A percentile compares a stretch with the other conserved stretches of the same genome.
Conservation (phyloP, 2,113 vertebrate genomes). For the Cinclus cinclus region DNA sequence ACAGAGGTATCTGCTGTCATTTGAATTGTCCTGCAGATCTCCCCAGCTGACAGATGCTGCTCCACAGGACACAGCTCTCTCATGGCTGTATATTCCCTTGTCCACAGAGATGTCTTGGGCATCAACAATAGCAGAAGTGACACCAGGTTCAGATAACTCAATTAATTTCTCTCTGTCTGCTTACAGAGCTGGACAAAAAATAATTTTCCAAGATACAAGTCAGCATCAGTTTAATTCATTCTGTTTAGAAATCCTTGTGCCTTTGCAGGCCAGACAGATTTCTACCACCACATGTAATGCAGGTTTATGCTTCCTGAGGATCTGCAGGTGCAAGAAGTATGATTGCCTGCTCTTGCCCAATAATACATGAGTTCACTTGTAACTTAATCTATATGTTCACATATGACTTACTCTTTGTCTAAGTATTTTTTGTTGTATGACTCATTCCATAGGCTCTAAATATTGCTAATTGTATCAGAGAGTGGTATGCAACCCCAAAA, state of each 20-base stretch:
- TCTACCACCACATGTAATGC: neutral
- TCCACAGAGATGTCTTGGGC: neutral
- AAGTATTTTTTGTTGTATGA: neutral
- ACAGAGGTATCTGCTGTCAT: neutral
- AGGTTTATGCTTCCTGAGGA: neutral
- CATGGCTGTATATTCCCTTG: neutral
- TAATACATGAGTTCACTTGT: neutral
- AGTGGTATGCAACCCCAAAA: neutral
- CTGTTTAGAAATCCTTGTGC: neutral
- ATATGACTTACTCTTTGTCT: neutral
- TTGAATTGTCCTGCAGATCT: neutral
- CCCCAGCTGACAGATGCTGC: neutral
- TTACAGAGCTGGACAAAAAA: neutral
- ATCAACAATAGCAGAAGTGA: neutral
- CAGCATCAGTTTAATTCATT: neutral
- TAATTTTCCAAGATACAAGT: neutral
- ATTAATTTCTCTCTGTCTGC: neutral
- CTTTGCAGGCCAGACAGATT: neutral
- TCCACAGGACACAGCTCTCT: neutral
- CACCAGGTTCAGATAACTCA: neutral
- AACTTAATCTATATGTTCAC: neutral
- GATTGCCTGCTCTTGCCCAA: neutral
- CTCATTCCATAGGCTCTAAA: neutral
- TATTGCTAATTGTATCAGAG: neutral
- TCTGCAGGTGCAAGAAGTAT: accelerated